Base-by-base conservation (phyloP, 1,140 invertebrate species). In the Psix sp. region DNA sequence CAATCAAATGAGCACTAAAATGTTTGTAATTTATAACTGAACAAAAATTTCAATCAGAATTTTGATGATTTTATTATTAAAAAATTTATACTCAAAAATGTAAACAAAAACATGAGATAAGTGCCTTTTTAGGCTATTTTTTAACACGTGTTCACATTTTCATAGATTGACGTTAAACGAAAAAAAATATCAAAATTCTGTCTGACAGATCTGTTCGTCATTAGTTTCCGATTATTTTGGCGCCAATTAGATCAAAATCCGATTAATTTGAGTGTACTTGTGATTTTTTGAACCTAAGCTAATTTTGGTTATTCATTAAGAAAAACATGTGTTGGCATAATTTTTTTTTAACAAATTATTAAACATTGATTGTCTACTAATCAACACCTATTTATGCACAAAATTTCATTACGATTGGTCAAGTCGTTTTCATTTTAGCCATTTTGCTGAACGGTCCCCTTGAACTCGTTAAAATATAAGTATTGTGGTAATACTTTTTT, bases 111-210 rank as follows among this genome's bases (percentile, higher is more conserved):
- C 35, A 36, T 15, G 35, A 15, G 15, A 36, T 14, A 36, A 36
- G 35, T 10, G 35, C 35, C 11, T 14, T 15, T 36, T 36, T 36
- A 15, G 35, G 11, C 35, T 36, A 15, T 36, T 36, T 39, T 39
- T 39, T n/a, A 16, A 39, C 36, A 39, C 16, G 36, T 15, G 9
- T 39, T 15, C 36, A 39, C 36, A 39, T 39, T 9, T 39, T 18
- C 16, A 16, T 39, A 16, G 36, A 39, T 39, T 39, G 16, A 14
- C 13, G 35, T 36, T 36, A 10, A 36, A 36, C 14, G 14, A 15
- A 31, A 4, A 31, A 31, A 7, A n/a, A n/a, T 6, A 31, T 6
- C 29, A n/a, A 35, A 24, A 24, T 24, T 33, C 29, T 33, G 29
- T 33, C 5, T 33, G 5, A 33, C 14, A 39, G 16, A 18, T 39